Conservation (phyloP, 2,888 invertebrate species). For the Autographa gamma region DNA sequence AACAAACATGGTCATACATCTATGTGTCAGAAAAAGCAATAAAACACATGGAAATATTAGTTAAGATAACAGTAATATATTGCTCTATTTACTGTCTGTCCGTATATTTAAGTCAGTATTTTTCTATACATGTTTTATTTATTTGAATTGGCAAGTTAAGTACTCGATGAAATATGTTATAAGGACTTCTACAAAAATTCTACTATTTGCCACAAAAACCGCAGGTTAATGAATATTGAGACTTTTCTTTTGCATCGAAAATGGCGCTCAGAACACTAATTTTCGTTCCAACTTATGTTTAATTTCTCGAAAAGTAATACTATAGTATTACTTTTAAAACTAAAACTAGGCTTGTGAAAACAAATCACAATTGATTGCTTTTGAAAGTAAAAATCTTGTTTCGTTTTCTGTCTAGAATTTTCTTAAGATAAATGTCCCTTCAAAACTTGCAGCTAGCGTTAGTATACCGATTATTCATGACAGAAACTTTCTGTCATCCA, state of each 20-base stretch:
- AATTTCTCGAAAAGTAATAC: too few species aligned
- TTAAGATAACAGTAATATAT: conserved; percentile 56
- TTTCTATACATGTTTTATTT: conserved; percentile 9
- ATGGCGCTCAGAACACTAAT: too few species aligned
- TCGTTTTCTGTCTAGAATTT: background rate
- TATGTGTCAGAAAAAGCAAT: conserved; percentile 41
- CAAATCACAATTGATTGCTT: background rate
- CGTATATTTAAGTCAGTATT: conserved; percentile 40
- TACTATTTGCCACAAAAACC: too few species aligned
- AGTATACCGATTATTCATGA: background rate
- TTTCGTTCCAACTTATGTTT: too few species aligned
- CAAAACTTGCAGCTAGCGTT: background rate
- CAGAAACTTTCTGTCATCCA: background rate
- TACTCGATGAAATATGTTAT: conserved; percentile 2
- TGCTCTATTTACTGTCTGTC: conserved; percentile 26
- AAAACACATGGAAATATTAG: conserved; percentile 38
- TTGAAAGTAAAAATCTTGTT: background rate
- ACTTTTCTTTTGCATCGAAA: too few species aligned
- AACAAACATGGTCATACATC: conserved; percentile 23
- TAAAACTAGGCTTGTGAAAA: too few species aligned
- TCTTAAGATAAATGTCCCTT: background rate
- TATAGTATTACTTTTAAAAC: too few species aligned
- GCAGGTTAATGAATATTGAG: too few species aligned
- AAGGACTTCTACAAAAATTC: too few species aligned
- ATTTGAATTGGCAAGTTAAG: conserved; percentile 16